A percentile compares a stretch with the other conserved stretches of the same genome.
Evolutionary conservation across 2,797 vertebrate species (phyloP).

Genomic region (Epinephelus awoara): DNA sequence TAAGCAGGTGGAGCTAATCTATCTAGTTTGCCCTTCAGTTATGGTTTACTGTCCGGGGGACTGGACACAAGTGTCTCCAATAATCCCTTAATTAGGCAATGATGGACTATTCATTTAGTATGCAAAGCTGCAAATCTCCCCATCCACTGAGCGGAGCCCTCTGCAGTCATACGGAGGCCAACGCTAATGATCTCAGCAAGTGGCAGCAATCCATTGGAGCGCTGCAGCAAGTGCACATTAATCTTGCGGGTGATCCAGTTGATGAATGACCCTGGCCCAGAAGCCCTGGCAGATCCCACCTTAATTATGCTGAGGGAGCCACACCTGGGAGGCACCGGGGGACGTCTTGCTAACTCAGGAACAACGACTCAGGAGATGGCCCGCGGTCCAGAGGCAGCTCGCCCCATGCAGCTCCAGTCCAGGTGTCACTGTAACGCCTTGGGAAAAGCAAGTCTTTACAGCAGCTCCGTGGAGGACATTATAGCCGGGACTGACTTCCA

Average conservation of each 20-base stretch:
- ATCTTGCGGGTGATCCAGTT: conserved; percentile 86
- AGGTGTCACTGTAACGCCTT: conserved; percentile 29
- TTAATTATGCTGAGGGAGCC: conserved; percentile 87
- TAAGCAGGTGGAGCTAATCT: conserved; percentile 86
- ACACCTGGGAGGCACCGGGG: conserved; percentile 78
- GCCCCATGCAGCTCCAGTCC: conserved; percentile 51
- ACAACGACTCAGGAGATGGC: conserved; percentile 57
- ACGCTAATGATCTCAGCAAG: conserved; percentile 88
- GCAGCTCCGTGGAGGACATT: conserved; percentile 64
- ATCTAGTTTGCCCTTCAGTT: conserved; percentile 87
- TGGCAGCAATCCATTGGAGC: conserved; percentile 89
- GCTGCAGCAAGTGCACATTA: conserved; percentile 84
- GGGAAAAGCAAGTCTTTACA: conserved; percentile 64
- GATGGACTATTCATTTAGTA: conserved; percentile 88
- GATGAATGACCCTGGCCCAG: conserved; percentile 86
- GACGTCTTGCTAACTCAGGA: conserved; percentile 77
- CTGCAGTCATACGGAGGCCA: conserved; percentile 80
- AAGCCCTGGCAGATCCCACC: conserved; percentile 85
- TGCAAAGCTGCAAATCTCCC: conserved; percentile 86
- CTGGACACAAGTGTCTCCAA: conserved; percentile 87
- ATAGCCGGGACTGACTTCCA: conserved; percentile 58
- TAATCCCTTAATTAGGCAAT: conserved; percentile 89
- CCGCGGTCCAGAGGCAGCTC: conserved; percentile 47
- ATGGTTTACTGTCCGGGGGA: conserved; percentile 87
- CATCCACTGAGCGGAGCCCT: conserved; percentile 76